A percentile compares a stretch with the other conserved stretches of the same genome.
Conservation (phyloP, 2,888 invertebrate species). For the Adineta ricciae region DNA sequence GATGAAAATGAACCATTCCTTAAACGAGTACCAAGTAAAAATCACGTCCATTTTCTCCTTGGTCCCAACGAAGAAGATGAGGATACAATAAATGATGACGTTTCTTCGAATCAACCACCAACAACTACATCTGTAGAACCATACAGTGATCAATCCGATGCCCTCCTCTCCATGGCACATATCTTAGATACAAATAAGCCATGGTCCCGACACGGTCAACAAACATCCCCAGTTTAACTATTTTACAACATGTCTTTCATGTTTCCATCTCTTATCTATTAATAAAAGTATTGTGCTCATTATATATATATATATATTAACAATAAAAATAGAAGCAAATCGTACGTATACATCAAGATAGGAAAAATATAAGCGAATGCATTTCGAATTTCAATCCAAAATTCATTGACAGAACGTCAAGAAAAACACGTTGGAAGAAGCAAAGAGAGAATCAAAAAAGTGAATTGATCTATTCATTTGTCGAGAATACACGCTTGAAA, state of each 20-base stretch:
- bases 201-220: not conserved
- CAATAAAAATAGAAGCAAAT: not conserved
- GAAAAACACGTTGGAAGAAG: not conserved
- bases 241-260: not conserved
- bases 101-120: too few species aligned
- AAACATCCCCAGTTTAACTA: not conserved
- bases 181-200: not conserved
- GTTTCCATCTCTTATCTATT: not conserved
- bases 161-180: not conserved
- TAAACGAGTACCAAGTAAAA: not conserved
- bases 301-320: not conserved
- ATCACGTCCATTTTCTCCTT: slow-evolving; percentile 4
- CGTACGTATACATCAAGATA: not conserved
- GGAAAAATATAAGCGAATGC: not conserved
- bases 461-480: too few species aligned
- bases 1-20: slow-evolving; percentile 18
- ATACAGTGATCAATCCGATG: not conserved
- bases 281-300: not conserved
- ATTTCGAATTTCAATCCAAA: too few species aligned
- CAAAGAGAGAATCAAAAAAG: too few species aligned
- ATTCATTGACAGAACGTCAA: not conserved
- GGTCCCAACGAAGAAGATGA: not conserved
- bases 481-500: too few species aligned
- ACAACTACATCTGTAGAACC: not conserved
- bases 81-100: not conserved